Evolutionary conservation across 1,140 invertebrate species (phyloP), one percentile per base, ranked within the genome.

Genomic region (Drosophila saltans): DNA sequence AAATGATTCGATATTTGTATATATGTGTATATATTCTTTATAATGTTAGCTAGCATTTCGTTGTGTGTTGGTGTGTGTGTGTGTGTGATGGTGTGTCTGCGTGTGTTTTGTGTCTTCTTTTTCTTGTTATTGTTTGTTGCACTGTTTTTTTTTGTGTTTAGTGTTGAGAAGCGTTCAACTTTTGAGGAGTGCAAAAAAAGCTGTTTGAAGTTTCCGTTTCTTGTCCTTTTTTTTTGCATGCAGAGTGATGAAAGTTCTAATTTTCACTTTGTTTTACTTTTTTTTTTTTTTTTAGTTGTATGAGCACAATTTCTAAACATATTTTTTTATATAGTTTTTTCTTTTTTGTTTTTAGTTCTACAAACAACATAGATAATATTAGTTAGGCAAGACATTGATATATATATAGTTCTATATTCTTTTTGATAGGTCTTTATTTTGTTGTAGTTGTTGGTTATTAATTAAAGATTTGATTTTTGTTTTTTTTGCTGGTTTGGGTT

Each of bases 301-400:
- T 68, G 75, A 61, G 62, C 59, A 78, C 75, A 81, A 83, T 83
- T 69, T 64, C 8, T 66, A 52, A 71, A 28, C 30, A 41, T 68
- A 66, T 66, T 69, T 36, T 56, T 41, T 69, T 28, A 16, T 45
- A 30, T 41, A 52, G 2, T 52, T 59, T 28, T 28, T 59, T 55
- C 56, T 39, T 48, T 70, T 70, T 66, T 52, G 39, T 65, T 74
- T 63, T 60, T 63, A 72, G 36, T 66, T 69, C 45, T 85, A 86
- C 82, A 70, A 86, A 84, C 78, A 75, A 86, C 68, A 70, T 72
- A 82, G 57, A 82, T 65, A 73, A 70, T 72, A 59, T 63, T 69
- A 57, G 43, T 70, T 78, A 78, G 75, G 74, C 75, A 78, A 78
- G 76, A 88, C 83, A 86, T 88, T 79, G 40, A 79, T 68, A 81